Base-by-base conservation (phyloP, 2,888 invertebrate genomes). In the Rhamphomyia laevipes region DNA sequence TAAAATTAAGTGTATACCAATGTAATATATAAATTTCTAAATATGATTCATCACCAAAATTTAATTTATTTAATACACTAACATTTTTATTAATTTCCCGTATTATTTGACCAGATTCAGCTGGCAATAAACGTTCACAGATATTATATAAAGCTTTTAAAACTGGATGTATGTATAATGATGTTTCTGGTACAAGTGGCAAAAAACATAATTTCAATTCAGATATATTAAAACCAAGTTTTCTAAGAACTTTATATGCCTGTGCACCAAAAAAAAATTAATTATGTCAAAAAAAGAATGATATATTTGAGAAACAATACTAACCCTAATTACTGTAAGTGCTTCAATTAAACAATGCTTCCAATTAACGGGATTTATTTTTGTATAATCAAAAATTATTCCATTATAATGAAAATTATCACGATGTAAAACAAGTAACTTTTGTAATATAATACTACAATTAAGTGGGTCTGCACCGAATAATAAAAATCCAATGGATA, bases 321-420 rank as follows among this genome's bases (percentile, higher is more conserved):
- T 48, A 72, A 66, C 23, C 23, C 23, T 35, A 13, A 78, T 72
- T 17, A 77, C 70, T 49, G 72, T 66, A 17, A 78, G 55, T 1
- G 74, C 74, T 63, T 79, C 78, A 0, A 78, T 50, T 2, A 78
- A 53, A 54, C 67, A 64, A 1, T 61, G 55, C 21, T 67, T 63
- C 77, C 77, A 78, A 16, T 63, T 56, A 2, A 61, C 54, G 2
- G 46, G 42, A 45, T 64, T 60, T 1, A 50, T 52, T 16, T 61
- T 55, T 0, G 66, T 59, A 54, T 66, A 71, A 43, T 61, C 59
- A 1, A 54, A 56, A 27, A 71, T 51, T 12, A 62, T 47, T 41
- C 59, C 54, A 21, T 55, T 49, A 9, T 45, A 9, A 30, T 57
- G 43, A 30, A 43, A 45, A 41, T 41, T 50, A 9, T 55, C 48